Evolutionary conservation across 1,140 invertebrate genomes (phyloP).

Genomic region (roundworm (Caenorhabditis elegans)): DNA sequence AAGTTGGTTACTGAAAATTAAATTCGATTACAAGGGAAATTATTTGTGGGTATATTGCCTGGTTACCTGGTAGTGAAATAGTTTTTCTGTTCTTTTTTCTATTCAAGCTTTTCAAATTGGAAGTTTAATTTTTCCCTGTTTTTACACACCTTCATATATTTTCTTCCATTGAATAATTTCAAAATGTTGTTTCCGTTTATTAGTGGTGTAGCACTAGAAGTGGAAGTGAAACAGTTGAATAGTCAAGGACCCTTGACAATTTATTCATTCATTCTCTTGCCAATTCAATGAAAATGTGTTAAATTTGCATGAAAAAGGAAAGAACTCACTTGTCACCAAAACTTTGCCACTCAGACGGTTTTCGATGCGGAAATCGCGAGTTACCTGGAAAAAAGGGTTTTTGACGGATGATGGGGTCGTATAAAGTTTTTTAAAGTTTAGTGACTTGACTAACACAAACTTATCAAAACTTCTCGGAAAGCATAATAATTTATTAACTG

Average conservation of each 20-base stretch:
- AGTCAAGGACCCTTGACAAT: constrained; percentile 25
- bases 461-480: no score
- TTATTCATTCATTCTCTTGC: not conserved
- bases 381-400: constrained; percentile 56
- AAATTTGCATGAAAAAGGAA: constrained; percentile 26
- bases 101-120: no score
- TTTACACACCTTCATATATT: no score
- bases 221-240: not conserved
- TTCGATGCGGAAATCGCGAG: constrained; percentile 64
- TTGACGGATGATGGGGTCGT: no score
- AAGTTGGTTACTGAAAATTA: constrained; percentile 62
- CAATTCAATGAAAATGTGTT: constrained; percentile 1
- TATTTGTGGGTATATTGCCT: not conserved
- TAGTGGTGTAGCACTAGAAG: not conserved
- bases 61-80: no score
- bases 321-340: constrained; percentile 55
- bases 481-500: no score
- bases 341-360: constrained; percentile 66
- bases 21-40: not conserved
- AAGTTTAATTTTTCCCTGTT: no score
- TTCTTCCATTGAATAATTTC: no score
- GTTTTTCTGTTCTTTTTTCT: not conserved
- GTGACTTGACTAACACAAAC: no score
- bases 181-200: not conserved
- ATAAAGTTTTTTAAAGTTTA: no score